Evolutionary conservation across 2,113 vertebrate species (phyloP).

Genomic region (Phaethornis superciliosus): DNA sequence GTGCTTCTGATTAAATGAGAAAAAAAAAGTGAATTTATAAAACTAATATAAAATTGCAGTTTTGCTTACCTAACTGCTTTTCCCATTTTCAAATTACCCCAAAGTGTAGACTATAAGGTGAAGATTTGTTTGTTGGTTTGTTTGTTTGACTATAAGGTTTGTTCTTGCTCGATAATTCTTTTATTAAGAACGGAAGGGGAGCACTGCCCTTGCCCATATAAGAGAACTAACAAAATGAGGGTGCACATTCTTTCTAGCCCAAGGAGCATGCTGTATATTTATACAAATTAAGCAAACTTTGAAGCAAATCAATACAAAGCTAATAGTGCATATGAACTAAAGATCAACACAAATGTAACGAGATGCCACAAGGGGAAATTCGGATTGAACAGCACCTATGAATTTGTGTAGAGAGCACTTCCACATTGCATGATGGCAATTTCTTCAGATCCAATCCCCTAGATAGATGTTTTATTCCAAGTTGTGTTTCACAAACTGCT

Average conservation of each 20-base stretch:
- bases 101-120: not conserved
- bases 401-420: not conserved
- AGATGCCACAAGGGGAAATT: not conserved
- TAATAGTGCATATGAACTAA: not conserved
- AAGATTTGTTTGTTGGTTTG: not conserved
- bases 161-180: not conserved
- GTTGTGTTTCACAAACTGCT: not conserved
- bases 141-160: not conserved
- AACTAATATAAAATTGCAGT: not conserved
- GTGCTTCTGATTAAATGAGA: not conserved
- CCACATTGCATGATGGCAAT: rapidly evolving
- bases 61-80: not conserved
- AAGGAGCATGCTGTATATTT: not conserved
- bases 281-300: not conserved
- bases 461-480: not conserved
- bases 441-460: not conserved
- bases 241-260: not conserved
- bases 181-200: not conserved
- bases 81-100: not conserved
- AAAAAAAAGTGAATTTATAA: not conserved
- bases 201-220: not conserved
- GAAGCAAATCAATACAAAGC: not conserved
- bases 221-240: not conserved
- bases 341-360: not conserved
- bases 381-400: not conserved